phyloP scores from a whole-genome alignment of 2,888 invertebrate species.

The Melanargia galathea region DNA sequence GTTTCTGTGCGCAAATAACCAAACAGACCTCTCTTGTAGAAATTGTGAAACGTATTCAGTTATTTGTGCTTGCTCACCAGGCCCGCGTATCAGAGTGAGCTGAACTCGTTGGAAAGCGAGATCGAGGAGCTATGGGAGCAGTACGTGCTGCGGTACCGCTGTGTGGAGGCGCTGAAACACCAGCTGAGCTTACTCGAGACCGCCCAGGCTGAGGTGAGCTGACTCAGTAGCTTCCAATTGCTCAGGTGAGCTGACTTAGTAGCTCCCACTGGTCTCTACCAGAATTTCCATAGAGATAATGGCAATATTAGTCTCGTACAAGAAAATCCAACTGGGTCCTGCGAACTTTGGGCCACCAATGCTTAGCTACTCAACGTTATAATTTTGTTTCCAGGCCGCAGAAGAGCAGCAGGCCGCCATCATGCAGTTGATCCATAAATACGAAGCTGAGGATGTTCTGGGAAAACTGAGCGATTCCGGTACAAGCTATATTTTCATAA shows the following conservation, averaged over 20 bases:
- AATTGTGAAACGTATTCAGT: too few species aligned
- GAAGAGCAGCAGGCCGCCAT: constrained; percentile 85
- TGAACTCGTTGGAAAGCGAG: constrained; percentile 93
- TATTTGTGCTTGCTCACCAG: constrained; percentile 62
- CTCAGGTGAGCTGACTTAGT: too few species aligned
- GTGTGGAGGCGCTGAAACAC: constrained; percentile 93
- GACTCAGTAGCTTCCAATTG: too few species aligned
- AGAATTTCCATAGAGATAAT: too few species aligned
- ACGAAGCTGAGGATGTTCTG: constrained; percentile 78
- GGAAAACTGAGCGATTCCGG: constrained; percentile 78
- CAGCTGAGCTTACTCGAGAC: constrained; percentile 91
- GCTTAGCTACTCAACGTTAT: too few species aligned
- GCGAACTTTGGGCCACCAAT: too few species aligned
- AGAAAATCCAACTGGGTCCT: too few species aligned
- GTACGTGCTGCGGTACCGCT: constrained; percentile 94
- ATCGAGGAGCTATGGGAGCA: constrained; percentile 91
- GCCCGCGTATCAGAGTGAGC: constrained; percentile 98
- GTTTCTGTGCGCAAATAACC: too few species aligned
- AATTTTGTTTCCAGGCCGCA: constrained; percentile 77
- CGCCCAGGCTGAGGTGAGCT: constrained; percentile 84
- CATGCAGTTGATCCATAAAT: constrained; percentile 80
- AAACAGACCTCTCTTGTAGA: too few species aligned
- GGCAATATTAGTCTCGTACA: too few species aligned
- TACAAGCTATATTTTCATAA: constrained; percentile 35
- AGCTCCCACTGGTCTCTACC: too few species aligned